Evolutionary conservation across 2,888 invertebrate genomes (phyloP).

Genomic region (Auanema sp.): DNA sequence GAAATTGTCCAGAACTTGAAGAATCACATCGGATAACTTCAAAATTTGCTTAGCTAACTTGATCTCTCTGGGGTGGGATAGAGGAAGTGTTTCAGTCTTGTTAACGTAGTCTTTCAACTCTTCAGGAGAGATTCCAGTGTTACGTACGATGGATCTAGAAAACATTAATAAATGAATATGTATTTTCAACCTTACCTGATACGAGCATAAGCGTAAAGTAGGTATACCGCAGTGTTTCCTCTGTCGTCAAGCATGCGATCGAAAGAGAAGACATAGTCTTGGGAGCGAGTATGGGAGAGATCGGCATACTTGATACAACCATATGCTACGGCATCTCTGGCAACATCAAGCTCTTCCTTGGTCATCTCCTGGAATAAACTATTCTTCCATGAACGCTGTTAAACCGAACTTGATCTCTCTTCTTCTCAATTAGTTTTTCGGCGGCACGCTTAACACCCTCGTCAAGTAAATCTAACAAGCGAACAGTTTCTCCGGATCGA

Average conservation of each 20-base stretch:
- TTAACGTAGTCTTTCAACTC: slow-evolving; percentile 72
- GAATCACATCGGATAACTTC: slow-evolving; percentile 83
- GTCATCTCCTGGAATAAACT: slow-evolving; percentile 43
- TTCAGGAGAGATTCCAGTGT: slow-evolving; percentile 64
- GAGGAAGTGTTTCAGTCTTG: slow-evolving; percentile 68
- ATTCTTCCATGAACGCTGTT: neutral
- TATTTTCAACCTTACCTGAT: slow-evolving; percentile 74
- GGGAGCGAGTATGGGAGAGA: slow-evolving; percentile 85
- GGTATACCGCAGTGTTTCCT: slow-evolving; percentile 96
- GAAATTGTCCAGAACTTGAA: slow-evolving; percentile 74
- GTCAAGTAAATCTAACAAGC: slow-evolving; percentile 82
- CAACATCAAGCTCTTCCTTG: slow-evolving; percentile 46
- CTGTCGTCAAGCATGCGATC: slow-evolving; percentile 98
- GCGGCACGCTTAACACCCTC: slow-evolving; percentile 73
- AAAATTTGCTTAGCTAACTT: slow-evolving; percentile 84
- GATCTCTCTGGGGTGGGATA: slow-evolving; percentile 90
- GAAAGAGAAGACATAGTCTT: slow-evolving; percentile 94
- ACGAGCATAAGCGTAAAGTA: slow-evolving; percentile 89
- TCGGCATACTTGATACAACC: slow-evolving; percentile 99
- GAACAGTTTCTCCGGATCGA: slow-evolving; percentile 90
- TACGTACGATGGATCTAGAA: slow-evolving; percentile 67
- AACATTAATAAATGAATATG: neutral
- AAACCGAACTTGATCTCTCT: slow-evolving; percentile 64
- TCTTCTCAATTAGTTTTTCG: slow-evolving; percentile 67
- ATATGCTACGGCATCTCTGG: slow-evolving; percentile 81